Evolutionary conservation across 2,113 vertebrate genomes (phyloP), one percentile per base, ranked within the genome.

Genomic region (Cavia aperea): DNA sequence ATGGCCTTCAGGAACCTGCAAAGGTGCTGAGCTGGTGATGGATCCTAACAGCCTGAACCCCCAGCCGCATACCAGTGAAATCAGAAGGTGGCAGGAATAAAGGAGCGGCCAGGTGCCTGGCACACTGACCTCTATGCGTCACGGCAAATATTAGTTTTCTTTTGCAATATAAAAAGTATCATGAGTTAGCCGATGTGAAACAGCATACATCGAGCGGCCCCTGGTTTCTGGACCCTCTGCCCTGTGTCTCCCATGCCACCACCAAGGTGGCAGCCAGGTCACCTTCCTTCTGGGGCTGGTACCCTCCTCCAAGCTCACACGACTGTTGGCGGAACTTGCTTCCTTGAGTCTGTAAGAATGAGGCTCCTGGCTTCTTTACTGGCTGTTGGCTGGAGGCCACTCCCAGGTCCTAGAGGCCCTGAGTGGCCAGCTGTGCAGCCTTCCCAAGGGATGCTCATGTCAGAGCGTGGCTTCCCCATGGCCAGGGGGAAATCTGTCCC

Each of bases 181-280:
- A 65, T 58, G 70, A 77, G 65, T 36, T n/a, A 19, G 33, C 13
- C 1, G 10, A 31, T 62, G 63, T 81, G 16, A 88, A 86, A 85
- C 43, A 58, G n/a, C 33, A 56, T 6, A 2, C 12, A 9, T 78
- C 66, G 86, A 29, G 19, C 63, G 33, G 36, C 54, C 87, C 29
- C 75, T 77, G 46, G 46, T 33, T 49, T 79, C 68, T 23, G 39
- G 66, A 24, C 33, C 31, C 43, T 73, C 36, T 68, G 79, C 87
- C 19, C 19, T 46, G 62, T 13, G 7, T 54, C 82, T 63, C 58
- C 26, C 12, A 31, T 19, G 36, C 24, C 36, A 16, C 8, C 36
- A 11, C 72, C n/a, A n/a, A 83, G 75, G 51, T 23, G 33, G 11
- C 10, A 8, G 2, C 23, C 0, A 2, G 36, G 13, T 10, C 43